phyloP scores from a whole-genome alignment of 2,113 vertebrate species.

The Spilogale gracilis region DNA sequence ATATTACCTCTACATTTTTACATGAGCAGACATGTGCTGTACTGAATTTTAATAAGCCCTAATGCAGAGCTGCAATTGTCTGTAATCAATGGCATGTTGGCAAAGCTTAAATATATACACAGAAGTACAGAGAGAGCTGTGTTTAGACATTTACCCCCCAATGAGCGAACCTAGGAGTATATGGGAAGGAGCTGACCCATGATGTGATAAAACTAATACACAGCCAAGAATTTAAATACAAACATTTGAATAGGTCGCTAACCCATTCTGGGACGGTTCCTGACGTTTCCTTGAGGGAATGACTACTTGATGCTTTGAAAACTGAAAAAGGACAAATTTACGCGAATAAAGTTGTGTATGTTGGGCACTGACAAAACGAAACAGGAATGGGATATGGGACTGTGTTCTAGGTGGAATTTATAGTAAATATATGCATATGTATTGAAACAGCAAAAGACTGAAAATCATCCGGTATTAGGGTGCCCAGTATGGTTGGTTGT shows the following conservation, averaged over 20 bases:
- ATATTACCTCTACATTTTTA: slow-evolving; percentile 59
- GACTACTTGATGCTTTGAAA: not conserved
- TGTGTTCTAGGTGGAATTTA: not conserved
- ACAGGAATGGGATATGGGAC: too few relatives aligned
- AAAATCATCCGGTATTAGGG: not conserved
- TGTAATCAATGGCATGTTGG: slow-evolving; percentile 14
- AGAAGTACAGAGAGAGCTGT: not conserved
- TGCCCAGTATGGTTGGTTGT: not conserved
- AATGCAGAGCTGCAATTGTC: not conserved
- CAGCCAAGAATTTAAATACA: not conserved
- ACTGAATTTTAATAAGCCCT: slow-evolving; percentile 68
- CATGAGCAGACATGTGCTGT: not conserved
- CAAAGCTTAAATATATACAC: slow-evolving; percentile 27
- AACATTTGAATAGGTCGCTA: not conserved
- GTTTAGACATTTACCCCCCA: not conserved
- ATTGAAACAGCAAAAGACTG: not conserved
- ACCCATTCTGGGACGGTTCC: not conserved
- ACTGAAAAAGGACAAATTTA: not conserved
- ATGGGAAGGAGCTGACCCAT: not conserved
- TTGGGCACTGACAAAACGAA: not conserved
- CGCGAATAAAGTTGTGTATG: not conserved
- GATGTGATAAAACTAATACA: not conserved
- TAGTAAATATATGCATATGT: not conserved
- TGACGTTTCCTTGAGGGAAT: not conserved
- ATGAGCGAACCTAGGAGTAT: not conserved